These are phyloP conservation scores for Cryptocephalus primarius DNA, from an alignment of 2,888 invertebrate species.

Conservation along the genomic window DNA sequence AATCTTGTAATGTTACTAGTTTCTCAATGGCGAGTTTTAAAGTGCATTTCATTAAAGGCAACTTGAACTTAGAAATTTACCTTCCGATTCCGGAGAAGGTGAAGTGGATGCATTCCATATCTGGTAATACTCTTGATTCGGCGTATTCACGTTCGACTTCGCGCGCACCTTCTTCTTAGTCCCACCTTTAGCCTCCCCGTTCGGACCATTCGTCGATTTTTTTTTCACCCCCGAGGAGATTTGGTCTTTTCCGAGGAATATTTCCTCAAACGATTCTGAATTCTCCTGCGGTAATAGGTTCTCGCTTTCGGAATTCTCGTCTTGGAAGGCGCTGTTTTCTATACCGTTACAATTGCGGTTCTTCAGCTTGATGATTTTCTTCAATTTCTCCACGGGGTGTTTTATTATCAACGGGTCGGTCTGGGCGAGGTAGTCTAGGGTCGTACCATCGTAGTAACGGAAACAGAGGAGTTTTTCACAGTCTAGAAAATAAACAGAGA, in stretches of 20 bases:
- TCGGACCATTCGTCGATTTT: constrained; percentile 30
- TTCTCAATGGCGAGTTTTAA: too few relatives aligned
- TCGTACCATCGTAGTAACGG: constrained; percentile 57
- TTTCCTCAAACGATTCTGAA: constrained; percentile 30
- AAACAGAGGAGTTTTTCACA: constrained; percentile 58
- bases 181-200: constrained; percentile 43
- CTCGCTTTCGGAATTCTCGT: constrained; percentile 18
- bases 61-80: constrained; percentile 2
- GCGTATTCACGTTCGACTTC: constrained; percentile 43
- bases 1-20: too few relatives aligned
- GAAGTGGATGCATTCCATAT: constrained; percentile 55
- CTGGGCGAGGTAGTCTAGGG: constrained; percentile 53
- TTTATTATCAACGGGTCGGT: constrained; percentile 51
- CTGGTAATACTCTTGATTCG: constrained; percentile 55
- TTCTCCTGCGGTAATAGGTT: neutral
- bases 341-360: constrained; percentile 30
- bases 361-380: constrained; percentile 38
- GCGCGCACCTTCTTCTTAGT: constrained; percentile 55
- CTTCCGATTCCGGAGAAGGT: constrained; percentile 22
- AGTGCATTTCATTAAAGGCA: too few relatives aligned
- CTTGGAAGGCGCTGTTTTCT: constrained; percentile 35
- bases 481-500: constrained; percentile 40
- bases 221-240: constrained; percentile 31
- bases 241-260: constrained; percentile 20
- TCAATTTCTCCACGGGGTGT: constrained; percentile 45